Base-by-base conservation (phyloP, 2,797 vertebrate genomes). In the Tapirus indicus region DNA sequence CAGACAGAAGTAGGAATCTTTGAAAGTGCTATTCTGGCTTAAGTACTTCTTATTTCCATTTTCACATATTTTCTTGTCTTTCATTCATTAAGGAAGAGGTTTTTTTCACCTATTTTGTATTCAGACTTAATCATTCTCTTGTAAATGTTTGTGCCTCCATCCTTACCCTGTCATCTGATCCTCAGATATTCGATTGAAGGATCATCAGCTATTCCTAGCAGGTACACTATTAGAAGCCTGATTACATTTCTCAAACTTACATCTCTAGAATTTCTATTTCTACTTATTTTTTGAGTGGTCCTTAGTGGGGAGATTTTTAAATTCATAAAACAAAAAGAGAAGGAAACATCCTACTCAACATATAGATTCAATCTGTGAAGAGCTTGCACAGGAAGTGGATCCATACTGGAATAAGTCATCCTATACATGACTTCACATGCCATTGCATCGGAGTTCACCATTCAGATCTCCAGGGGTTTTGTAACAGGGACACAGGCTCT, bases 1-100 rank as follows among this genome's bases (percentile, higher is more conserved):
- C 75, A 41, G 35, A 90, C 75, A 41, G 41, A 90, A 96, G 16
- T 94, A 84, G 54, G 52, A 77, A 72, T 64, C 49, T 87, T 97
- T n/a, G 25, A 44, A 94, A 90, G 32, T 96, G 54, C 47, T 95
- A 11, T 78, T 91, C n/a, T 58, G 32, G 20, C 23, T 90, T 77
- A 94, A 85, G 68, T 11, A 52, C 29, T 83, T 71, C 62, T 86
- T 78, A 87, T 75, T 94, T 88, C 54, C 49, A 88, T 91, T 88
- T 92, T 78, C n/a, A 62, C 75, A 17, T 91, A 69, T 91, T 95
- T 95, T 71, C 16, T 87, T 85, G n/a, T 93, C 58, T 97, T 96
- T 91, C 77, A 92, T 91, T 91, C 69, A 87, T 86, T 88, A 94
- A 93, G 41, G 74, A 75, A 92, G 60, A 85, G 2, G 16, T 38